Evolutionary conservation across 2,113 vertebrate species (phyloP).

Genomic region (Perca flavescens): DNA sequence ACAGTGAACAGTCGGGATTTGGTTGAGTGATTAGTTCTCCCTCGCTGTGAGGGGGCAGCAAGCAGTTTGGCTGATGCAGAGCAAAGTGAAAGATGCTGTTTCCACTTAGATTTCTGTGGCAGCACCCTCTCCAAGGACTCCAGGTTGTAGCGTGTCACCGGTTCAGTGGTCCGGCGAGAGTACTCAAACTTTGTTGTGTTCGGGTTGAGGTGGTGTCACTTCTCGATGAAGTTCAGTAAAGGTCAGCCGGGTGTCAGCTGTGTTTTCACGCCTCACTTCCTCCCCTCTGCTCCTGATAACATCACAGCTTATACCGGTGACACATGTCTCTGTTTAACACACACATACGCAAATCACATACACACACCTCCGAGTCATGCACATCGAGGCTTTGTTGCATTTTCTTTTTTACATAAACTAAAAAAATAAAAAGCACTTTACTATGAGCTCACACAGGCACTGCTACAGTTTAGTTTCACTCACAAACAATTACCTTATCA

Average conservation of each 20-base stretch:
- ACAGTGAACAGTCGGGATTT: no score
- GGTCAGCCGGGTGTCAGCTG: constrained; percentile 72
- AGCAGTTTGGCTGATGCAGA: no score
- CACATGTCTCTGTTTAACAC: constrained; percentile 66
- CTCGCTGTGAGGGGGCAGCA: no score
- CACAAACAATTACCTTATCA: not conserved
- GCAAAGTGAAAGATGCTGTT: no score
- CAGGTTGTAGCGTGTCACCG: constrained; percentile 47
- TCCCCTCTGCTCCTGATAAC: constrained; percentile 70
- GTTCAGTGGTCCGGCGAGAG: constrained; percentile 37
- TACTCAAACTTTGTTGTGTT: constrained; percentile 52
- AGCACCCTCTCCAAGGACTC: constrained; percentile 45
- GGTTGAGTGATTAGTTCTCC: no score
- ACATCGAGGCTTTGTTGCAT: constrained; percentile 3
- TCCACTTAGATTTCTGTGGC: constrained; percentile 15
- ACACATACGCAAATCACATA: constrained; percentile 18
- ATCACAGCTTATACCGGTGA: constrained; percentile 61
- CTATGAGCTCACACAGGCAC: not conserved
- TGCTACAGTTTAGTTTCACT: not conserved
- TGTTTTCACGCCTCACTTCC: constrained; percentile 79
- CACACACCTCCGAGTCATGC: constrained; percentile 29
- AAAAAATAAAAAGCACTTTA: constrained; percentile 1
- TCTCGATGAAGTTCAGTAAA: constrained; percentile 68
- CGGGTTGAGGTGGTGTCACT: constrained; percentile 56
- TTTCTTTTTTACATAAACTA: constrained; percentile 15